These are phyloP conservation scores for Drosophila willistoni DNA, from an alignment of 1,140 invertebrate species.

Conservation along the genomic window DNA sequence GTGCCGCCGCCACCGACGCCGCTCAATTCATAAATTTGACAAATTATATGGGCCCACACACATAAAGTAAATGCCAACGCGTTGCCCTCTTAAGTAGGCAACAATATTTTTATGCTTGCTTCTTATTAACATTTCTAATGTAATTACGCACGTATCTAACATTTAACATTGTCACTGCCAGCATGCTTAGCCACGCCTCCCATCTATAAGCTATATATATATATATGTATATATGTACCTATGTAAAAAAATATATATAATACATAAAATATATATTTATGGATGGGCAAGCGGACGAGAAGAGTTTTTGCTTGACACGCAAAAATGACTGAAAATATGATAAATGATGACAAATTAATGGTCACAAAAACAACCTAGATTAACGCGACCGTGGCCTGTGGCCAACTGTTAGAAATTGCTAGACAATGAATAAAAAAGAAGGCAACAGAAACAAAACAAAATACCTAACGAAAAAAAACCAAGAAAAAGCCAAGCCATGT, in stretches of 20 bases:
- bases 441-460: not conserved
- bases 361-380: constrained; percentile 57
- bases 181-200: constrained; percentile 28
- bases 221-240: not conserved
- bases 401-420: constrained; percentile 33
- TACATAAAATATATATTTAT: not conserved
- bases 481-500: constrained; percentile 35
- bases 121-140: constrained; percentile 75
- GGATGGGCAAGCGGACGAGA: constrained; percentile 29
- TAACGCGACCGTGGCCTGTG: constrained; percentile 33
- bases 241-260: not conserved
- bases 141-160: constrained; percentile 77
- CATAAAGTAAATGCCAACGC: constrained; percentile 64
- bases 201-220: not conserved
- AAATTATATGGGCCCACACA: constrained; percentile 59
- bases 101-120: constrained; percentile 65
- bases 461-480: constrained; percentile 1
- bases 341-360: constrained; percentile 79
- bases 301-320: constrained; percentile 63
- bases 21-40: constrained; percentile 61
- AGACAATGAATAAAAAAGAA: constrained; percentile 11
- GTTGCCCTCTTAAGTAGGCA: constrained; percentile 47
- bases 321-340: constrained; percentile 66
- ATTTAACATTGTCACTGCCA: constrained; percentile 54
- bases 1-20: constrained; percentile 30